Evolutionary conservation across 2,797 vertebrate species (phyloP).

Genomic region (Enteromius thamalakanensis): DNA sequence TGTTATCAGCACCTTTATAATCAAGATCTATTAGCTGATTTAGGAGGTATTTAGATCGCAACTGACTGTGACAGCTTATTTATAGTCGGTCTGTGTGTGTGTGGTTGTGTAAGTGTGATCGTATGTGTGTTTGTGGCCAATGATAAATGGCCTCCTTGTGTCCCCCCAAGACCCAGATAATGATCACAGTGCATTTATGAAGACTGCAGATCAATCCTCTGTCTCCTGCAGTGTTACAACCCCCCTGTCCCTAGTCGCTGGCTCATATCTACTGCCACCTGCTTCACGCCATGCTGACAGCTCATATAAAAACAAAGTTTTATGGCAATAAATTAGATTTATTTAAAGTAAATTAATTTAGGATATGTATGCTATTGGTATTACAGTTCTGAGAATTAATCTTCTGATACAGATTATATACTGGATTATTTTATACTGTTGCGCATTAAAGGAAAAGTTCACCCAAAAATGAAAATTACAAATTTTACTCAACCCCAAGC

Average conservation of each 20-base stretch:
- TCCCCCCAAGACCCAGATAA: constrained; percentile 61
- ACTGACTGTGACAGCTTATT: constrained; percentile 29
- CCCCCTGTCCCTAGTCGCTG: constrained; percentile 1
- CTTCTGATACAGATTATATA: not conserved
- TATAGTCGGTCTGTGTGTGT: constrained; percentile 19
- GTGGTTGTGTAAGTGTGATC: constrained; percentile 24
- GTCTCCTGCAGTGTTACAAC: constrained; percentile 47
- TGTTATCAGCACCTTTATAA: constrained; percentile 40
- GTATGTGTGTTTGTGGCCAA: constrained; percentile 49
- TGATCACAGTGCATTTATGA: constrained; percentile 65
- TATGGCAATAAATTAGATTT: constrained; percentile 9
- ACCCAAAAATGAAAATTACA: too few relatives aligned
- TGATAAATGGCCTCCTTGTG: constrained; percentile 59
- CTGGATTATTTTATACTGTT: not conserved
- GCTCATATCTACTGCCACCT: constrained; percentile 22
- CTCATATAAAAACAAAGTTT: constrained; percentile 29
- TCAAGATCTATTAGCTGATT: constrained; percentile 35
- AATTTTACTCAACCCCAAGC: too few relatives aligned
- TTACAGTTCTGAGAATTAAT: not conserved
- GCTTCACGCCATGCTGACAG: constrained; percentile 16
- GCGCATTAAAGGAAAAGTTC: not conserved
- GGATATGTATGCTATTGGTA: not conserved
- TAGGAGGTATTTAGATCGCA: constrained; percentile 27
- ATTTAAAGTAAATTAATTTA: not conserved
- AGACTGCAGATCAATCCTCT: constrained; percentile 60